Conservation (phyloP, 2,797 vertebrate genomes). For the Tokudaia tokunoshimensis region DNA sequence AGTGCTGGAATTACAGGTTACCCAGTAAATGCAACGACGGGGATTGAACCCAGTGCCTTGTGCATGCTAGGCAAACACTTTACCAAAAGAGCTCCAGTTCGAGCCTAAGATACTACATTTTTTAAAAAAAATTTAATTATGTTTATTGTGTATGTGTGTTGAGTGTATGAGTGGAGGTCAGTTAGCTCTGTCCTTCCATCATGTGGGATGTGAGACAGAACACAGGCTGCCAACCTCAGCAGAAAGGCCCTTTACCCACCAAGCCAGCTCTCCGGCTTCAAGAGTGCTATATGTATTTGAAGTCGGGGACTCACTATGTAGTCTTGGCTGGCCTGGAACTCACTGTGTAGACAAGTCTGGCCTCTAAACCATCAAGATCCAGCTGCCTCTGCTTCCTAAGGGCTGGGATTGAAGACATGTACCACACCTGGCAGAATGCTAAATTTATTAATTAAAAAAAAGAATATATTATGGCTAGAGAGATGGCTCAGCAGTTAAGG, state of each 20-base stretch:
- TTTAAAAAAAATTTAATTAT: background rate
- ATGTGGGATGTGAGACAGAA: background rate
- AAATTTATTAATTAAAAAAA: background rate
- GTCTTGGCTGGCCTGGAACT: background rate
- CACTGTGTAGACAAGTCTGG: background rate
- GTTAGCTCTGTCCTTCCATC: background rate
- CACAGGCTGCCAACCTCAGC: background rate
- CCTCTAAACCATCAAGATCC: background rate
- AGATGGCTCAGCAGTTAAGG: background rate
- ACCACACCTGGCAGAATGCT: background rate
- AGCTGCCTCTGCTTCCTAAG: background rate
- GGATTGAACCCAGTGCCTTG: background rate
- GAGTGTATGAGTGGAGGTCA: background rate
- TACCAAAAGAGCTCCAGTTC: background rate
- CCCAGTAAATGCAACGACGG: background rate
- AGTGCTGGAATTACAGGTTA: background rate
- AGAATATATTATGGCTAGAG: background rate
- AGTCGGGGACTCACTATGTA: background rate
- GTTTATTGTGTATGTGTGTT: background rate
- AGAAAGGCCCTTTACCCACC: background rate
- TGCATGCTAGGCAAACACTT: background rate
- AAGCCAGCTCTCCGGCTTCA: background rate
- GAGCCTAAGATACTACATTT: background rate
- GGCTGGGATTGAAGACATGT: background rate
- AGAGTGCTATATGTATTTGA: background rate